Conservation (phyloP, 2,888 invertebrate genomes). For the Plagiodera versicolora region DNA sequence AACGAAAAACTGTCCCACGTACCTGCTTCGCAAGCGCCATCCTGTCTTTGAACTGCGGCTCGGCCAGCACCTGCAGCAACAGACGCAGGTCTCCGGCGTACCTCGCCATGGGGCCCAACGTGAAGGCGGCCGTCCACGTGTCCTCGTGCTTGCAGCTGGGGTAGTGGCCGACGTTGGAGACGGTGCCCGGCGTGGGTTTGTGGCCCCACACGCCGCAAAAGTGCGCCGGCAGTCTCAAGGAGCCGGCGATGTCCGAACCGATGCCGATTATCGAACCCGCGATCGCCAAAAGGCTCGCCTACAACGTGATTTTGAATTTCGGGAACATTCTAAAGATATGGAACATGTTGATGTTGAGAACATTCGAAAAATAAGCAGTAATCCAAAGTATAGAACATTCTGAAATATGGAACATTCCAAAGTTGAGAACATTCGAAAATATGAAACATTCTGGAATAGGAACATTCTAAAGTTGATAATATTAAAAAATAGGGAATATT, state of each 20-base stretch:
- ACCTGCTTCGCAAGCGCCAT: slow-evolving; percentile 58
- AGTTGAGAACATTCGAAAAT: too few species aligned
- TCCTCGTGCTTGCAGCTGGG: slow-evolving; percentile 65
- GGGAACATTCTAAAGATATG: too few species aligned
- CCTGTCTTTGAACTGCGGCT: slow-evolving; percentile 55
- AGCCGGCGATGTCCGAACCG: slow-evolving; percentile 89
- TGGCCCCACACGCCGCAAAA: slow-evolving; percentile 94
- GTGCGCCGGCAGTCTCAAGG: slow-evolving; percentile 84
- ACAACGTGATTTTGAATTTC: slow-evolving; percentile 37
- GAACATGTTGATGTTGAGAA: too few species aligned
- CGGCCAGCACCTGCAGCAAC: slow-evolving; percentile 69
- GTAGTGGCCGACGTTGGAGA: slow-evolving; percentile 69
- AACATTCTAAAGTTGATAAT: too few species aligned
- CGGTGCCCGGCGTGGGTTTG: slow-evolving; percentile 70
- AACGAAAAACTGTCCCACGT: too few species aligned
- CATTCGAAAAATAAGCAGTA: too few species aligned
- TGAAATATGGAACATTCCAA: too few species aligned
- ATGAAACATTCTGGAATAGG: too few species aligned
- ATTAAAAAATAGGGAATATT: too few species aligned
- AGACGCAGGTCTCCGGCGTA: slow-evolving; percentile 83
- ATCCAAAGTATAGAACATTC: too few species aligned
- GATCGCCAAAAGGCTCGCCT: slow-evolving; percentile 75
- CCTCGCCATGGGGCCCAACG: slow-evolving; percentile 84
- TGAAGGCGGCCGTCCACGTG: slow-evolving; percentile 70
- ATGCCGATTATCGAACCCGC: slow-evolving; percentile 82